These are phyloP conservation scores for Pachliopta kotzebuea DNA, from an alignment of 2,888 invertebrate species.

Conservation along the genomic window DNA sequence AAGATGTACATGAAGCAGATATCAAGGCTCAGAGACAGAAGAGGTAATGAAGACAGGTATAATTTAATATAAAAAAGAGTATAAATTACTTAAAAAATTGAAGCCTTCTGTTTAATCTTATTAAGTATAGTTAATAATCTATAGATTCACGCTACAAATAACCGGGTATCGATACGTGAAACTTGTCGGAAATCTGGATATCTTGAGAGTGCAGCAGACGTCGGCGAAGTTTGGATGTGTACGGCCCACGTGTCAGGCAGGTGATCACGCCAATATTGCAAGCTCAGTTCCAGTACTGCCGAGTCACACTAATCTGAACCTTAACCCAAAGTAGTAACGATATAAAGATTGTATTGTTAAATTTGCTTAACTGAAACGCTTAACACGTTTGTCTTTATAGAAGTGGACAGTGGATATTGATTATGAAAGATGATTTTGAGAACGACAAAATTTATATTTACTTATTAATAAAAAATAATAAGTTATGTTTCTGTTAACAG, in stretches of 20 bases:
- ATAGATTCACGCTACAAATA: constrained; percentile 43
- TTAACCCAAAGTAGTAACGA: constrained; percentile 20
- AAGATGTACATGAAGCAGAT: no score
- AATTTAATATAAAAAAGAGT: no score
- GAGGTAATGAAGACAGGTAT: no score
- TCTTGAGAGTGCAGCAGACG: constrained; percentile 49
- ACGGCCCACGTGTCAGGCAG: constrained; percentile 60
- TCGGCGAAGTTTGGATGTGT: constrained; percentile 58
- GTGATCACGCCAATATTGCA: constrained; percentile 69
- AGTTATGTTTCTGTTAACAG: neutral
- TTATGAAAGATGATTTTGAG: constrained; percentile 13
- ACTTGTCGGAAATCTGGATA: constrained; percentile 37
- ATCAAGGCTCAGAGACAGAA: no score
- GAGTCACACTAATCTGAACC: constrained; percentile 25
- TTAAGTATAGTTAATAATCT: constrained; percentile 13
- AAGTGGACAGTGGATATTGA: constrained; percentile 37
- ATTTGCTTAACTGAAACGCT: constrained; percentile 30
- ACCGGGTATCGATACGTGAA: constrained; percentile 39
- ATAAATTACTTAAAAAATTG: neutral
- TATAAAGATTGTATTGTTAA: constrained; percentile 4
- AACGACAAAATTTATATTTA: neutral
- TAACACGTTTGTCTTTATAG: constrained; percentile 32
- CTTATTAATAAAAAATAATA: neutral
- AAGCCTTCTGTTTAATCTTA: neutral
- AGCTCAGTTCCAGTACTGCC: constrained; percentile 14